Base-by-base conservation (phyloP, 2,797 vertebrate genomes). In the Poeciliopsis turneri region DNA sequence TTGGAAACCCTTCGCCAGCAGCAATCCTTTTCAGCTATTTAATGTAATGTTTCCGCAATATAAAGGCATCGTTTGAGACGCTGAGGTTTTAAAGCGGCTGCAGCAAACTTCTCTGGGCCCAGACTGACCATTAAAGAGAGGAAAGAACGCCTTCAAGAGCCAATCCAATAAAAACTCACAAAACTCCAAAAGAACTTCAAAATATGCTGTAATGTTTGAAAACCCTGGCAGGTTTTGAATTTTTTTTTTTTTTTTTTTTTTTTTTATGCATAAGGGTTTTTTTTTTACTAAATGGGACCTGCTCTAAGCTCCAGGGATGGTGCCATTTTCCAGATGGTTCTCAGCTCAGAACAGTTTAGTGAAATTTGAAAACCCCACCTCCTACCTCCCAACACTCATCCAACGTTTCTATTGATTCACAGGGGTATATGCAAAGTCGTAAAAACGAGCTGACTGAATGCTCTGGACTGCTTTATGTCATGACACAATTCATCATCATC, bases 1-100 rank as follows among this genome's bases (percentile, higher is more conserved):
- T 94, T 92, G 81, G 87, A 88, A 93, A 92, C 93, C 85, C 75
- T 77, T 76, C 78, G 82, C 88, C 87, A 88, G 91, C 88, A 77
- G 85, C 90, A 81, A 87, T 91, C 87, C 88, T 77, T 82, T 88
- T 91, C 89, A 89, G 88, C 88, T 89, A 92, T 95, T 95, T 96
- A 95, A 96, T 96, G 95, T 94, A 95, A 96, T 92, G 94, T 95
- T 96, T 96, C 96, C 96, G 94, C 94, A 90, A 93, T 95, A 95
- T 96, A 95, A 95, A 94, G 84, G 83, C 86, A 90, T 87, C 72
- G 82, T 91, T 91, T 87, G 75, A 92, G 94, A 85, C 15, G 86
- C 91, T 94, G 94, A 94, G 93, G 93, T 94, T 94, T 95, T 93
- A 83, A 95, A 95, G 94, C 79, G 89, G 91, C 93, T 95, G 91